Conservation (phyloP, 2,113 vertebrate species). For the Delphinapterus leucas region DNA sequence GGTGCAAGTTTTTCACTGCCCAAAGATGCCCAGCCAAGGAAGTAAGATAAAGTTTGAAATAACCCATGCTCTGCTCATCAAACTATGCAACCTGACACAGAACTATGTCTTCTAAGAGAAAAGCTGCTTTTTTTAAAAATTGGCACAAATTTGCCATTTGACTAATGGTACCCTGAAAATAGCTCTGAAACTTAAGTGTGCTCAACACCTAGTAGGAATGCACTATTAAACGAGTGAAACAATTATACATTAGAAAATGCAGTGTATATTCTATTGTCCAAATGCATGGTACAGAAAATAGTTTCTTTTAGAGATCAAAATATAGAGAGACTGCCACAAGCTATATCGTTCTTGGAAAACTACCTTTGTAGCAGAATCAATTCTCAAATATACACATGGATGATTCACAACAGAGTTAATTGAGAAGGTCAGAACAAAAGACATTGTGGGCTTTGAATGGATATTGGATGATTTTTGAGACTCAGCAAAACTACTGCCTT, state of each 20-base stretch:
- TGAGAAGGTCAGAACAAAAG: slow-evolving; percentile 44
- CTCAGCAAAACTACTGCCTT: slow-evolving; percentile 15
- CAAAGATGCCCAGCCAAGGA: background rate
- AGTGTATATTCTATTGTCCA: background rate
- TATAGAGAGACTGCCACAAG: background rate
- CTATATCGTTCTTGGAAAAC: background rate
- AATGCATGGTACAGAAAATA: background rate
- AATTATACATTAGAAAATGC: background rate
- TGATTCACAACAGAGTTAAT: slow-evolving; percentile 37
- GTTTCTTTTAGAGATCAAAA: background rate
- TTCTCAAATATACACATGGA: background rate
- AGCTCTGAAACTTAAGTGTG: background rate
- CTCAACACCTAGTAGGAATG: background rate
- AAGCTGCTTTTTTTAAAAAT: background rate
- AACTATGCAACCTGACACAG: background rate
- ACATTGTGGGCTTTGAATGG: background rate
- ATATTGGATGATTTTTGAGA: slow-evolving; percentile 21
- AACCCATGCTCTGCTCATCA: background rate
- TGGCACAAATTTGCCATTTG: background rate
- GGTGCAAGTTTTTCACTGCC: background rate
- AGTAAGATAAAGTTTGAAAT: background rate
- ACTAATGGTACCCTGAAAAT: background rate
- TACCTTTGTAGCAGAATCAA: slow-evolving; percentile 21
- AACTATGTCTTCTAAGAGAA: background rate
- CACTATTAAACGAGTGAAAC: background rate